Base-by-base conservation (phyloP, 2,888 invertebrate genomes). In the Pyrrhopygopsis socrates region DNA sequence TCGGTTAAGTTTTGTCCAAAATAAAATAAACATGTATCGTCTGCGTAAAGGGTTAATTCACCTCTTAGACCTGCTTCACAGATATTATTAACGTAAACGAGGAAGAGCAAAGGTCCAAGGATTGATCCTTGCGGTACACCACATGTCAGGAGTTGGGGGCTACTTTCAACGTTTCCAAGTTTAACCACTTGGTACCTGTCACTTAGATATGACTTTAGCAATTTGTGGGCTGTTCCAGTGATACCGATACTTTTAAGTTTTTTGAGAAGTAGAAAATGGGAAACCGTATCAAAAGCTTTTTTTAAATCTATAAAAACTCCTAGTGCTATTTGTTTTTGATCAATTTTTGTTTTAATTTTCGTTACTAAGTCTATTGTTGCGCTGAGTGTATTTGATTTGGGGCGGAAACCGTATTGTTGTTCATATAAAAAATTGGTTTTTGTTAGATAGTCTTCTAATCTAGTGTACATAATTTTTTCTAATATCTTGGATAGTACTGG, bases 1-100 rank as follows among this genome's bases (percentile, higher is more conserved):
- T 22, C 15, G 3, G 50, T 20, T 20, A 75, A 41, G 27, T 75
- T 60, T 2, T 38, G 30, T 3, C 60, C 74, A 29, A 63, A 75
- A 9, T 75, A 63, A 63, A 75, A 63, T 11, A 75, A 20, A 24
- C 75, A 75, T 18, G 75, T 76, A 20, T 76, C 63, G n/a, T 76
- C 63, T 13, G 75, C 75, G 24, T 65, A 76, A 22, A 76, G 30
- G 30, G 50, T 76, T 20, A 74, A 27, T 15, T 74, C 38, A 34
- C 65, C 65, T n/a, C 34, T n/a, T n/a, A 67, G 9, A 20, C n/a
- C 65, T n/a, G 34, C 34, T n/a, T 67, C n/a, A n/a, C 34, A 20
- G n/a, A 67, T 30, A 30, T 63, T n/a, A 67, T 67, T 67, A 2
- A 67, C 15, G 9, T 34, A 67, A n/a, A 34, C 9, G 13, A 63